Evolutionary conservation across 2,888 invertebrate species (phyloP), one percentile per base, ranked within the genome.

Genomic region (Clistopyga incitator): DNA sequence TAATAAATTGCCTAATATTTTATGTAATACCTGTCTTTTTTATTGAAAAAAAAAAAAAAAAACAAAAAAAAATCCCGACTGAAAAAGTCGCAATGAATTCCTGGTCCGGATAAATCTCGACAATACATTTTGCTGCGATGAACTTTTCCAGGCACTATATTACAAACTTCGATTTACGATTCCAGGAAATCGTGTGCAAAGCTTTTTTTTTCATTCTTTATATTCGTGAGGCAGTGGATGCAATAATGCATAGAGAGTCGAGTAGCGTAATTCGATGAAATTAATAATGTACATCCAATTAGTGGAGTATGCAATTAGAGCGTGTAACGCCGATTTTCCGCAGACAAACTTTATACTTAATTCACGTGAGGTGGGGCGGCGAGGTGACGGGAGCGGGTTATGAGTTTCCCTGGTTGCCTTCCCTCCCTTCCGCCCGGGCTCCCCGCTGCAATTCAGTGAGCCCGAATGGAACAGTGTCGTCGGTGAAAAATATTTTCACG

Each of bases 251-350:
- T 29, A 29, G 38, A 42, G 64, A 38, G 42, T 64, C 38, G 11
- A 38, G 64, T 42, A 11, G 38, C 20, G 20, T 64, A 64, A 64
- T 64, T 64, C 64, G 64, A 64, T 64, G 38, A 64, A 84, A 85
- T 87, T 88, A 87, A 86, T 87, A 86, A 87, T 84, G 85, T 87
- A 87, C 85, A 86, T 86, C 88, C 85, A 88, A 88, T 88, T 87
- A 88, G 85, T 84, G 79, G 86, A 85, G 82, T 86, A 85, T 75
- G 83, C 84, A 87, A 86, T 87, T 85, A 85, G 81, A 86, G 87
- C 82, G 85, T 82, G 85, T 82, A 83, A 84, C 81, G 77, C 82
- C 82, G 82, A 86, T 86, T 87, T 87, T 87, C 81, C 84, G 64
- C 68, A 59, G 85, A 80, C 81, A 87, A 88, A 87, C 82, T 87